Percentiles rank a stretch among this genome's conserved stretches.
phyloP scores from a whole-genome alignment of 2,888 invertebrate species.

The Mesorhabditis belari region DNA sequence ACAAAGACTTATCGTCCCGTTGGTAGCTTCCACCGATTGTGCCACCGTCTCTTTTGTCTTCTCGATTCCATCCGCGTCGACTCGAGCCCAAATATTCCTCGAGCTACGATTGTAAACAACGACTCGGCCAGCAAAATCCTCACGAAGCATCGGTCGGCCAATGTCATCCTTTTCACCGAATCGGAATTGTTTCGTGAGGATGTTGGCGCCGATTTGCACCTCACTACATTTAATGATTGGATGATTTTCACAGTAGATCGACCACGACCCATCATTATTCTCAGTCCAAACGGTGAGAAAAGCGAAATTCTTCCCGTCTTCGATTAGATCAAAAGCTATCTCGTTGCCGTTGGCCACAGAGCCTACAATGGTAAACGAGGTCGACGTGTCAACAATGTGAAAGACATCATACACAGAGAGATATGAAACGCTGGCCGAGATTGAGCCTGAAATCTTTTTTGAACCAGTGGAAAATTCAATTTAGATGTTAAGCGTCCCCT shows the following conservation, averaged over 20 bases:
- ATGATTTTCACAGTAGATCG: background rate
- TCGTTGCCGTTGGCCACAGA: background rate
- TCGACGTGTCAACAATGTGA: background rate
- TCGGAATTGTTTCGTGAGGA: background rate
- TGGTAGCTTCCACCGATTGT: background rate
- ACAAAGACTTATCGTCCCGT: too few relatives aligned
- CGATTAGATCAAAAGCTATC: background rate
- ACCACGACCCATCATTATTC: background rate
- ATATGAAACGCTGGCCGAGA: too few relatives aligned
- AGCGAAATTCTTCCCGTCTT: background rate
- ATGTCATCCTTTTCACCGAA: background rate
- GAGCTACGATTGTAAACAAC: background rate
- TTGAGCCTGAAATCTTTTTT: too few relatives aligned
- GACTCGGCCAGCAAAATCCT: background rate
- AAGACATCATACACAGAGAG: background rate
- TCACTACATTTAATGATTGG: background rate
- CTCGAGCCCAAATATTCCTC: background rate
- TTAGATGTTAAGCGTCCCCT: too few relatives aligned
- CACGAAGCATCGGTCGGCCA: background rate
- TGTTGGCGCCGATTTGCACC: background rate
- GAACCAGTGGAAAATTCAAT: too few relatives aligned
- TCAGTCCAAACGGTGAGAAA: background rate
- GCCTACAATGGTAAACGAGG: background rate
- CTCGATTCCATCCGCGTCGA: background rate
- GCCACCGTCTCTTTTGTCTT: background rate